A percentile compares a stretch with the other conserved stretches of the same genome.
These are phyloP conservation scores for Poecilia wingei DNA, from an alignment of 2,797 vertebrate genomes.

Conservation along the genomic window DNA sequence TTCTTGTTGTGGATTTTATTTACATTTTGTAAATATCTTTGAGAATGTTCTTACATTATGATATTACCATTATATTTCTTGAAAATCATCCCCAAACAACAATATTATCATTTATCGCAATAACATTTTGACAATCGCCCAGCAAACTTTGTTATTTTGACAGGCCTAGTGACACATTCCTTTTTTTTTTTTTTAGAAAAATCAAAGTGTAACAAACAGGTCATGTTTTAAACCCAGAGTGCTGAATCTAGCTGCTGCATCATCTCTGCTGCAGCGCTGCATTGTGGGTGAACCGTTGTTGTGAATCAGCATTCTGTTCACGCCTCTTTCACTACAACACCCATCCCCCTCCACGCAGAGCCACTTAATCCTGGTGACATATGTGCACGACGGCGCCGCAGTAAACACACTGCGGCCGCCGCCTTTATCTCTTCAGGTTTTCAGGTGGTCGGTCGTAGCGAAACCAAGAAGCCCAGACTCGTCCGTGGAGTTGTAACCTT, in stretches of 20 bases:
- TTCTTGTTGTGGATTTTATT: neutral
- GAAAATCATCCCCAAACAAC: too few relatives aligned
- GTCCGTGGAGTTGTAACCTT: slow-evolving; percentile 36
- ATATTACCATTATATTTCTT: too few relatives aligned
- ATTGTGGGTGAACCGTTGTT: slow-evolving; percentile 38
- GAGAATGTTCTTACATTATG: too few relatives aligned
- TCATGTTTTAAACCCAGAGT: neutral
- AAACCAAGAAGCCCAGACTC: slow-evolving; percentile 19
- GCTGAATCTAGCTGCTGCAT: neutral
- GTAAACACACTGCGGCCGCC: slow-evolving; percentile 32
- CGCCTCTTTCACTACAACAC: slow-evolving; percentile 50
- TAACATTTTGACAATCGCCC: too few relatives aligned
- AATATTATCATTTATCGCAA: too few relatives aligned
- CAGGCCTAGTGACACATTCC: too few relatives aligned
- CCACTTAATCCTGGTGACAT: slow-evolving; percentile 52
- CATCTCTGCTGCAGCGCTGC: slow-evolving; percentile 7
- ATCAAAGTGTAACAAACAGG: neutral
- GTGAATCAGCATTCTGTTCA: slow-evolving; percentile 9
- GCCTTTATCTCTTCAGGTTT: neutral
- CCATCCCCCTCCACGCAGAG: slow-evolving; percentile 20
- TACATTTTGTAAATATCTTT: too few relatives aligned
- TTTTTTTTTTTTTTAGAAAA: too few relatives aligned
- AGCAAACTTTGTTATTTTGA: too few relatives aligned
- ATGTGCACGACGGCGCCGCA: slow-evolving; percentile 37
- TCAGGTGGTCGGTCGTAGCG: slow-evolving; percentile 1